A percentile compares a stretch with the other conserved stretches of the same genome.
These are phyloP conservation scores for Panagrolaimus sp. DNA, from an alignment of 1,140 invertebrate genomes.

Conservation along the genomic window DNA sequence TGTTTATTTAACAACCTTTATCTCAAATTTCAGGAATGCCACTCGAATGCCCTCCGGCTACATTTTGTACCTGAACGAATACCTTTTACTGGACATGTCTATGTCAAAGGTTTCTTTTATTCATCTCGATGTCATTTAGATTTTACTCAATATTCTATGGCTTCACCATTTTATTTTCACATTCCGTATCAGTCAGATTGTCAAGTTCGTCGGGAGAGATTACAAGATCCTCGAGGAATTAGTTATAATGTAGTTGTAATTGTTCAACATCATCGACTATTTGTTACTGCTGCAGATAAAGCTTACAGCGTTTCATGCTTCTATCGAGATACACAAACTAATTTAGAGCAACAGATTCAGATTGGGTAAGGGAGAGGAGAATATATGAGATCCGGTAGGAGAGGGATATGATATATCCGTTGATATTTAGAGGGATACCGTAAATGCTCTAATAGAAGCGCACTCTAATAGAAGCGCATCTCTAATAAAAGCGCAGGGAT, in stretches of 20 bases:
- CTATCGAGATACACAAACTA: constrained; percentile 30
- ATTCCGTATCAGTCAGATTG: constrained; percentile 43
- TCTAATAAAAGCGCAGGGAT: too few species aligned
- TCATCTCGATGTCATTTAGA: constrained; percentile 40
- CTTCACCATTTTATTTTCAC: constrained; percentile 45
- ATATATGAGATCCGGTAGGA: too few species aligned
- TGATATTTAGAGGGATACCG: too few species aligned
- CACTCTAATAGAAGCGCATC: too few species aligned
- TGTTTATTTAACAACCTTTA: background rate
- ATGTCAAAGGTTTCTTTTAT: constrained; percentile 49
- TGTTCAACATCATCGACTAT: constrained; percentile 10
- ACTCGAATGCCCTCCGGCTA: constrained; percentile 41
- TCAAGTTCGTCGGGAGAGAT: constrained; percentile 19
- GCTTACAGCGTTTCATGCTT: constrained; percentile 31
- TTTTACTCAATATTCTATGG: constrained; percentile 30
- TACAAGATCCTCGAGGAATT: constrained; percentile 30
- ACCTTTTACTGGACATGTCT: constrained; percentile 41
- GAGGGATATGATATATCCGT: too few species aligned
- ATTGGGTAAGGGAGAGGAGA: constrained; percentile 32
- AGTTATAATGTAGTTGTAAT: constrained; percentile 30
- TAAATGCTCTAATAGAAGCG: too few species aligned
- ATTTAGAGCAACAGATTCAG: constrained; percentile 33
- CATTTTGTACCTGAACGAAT: constrained; percentile 40
- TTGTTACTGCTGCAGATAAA: background rate
- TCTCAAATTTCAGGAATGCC: constrained; percentile 31